phyloP scores from a whole-genome alignment of 2,888 invertebrate genomes.

The Helicoverpa assulta region DNA sequence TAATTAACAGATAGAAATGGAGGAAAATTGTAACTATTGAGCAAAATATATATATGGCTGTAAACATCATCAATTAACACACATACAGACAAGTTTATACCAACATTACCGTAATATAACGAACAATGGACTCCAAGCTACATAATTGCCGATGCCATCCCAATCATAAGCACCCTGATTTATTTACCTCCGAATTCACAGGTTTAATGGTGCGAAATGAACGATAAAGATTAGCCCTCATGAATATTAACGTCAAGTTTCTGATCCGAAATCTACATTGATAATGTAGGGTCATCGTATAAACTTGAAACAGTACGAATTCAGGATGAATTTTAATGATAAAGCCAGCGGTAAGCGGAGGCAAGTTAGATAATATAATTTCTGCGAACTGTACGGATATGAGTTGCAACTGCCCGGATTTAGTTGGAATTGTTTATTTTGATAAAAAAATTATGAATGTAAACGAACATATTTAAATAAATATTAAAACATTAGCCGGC shows the following conservation, averaged over 20 bases:
- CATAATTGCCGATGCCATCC: conserved; percentile 57
- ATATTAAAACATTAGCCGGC: neutral
- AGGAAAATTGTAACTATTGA: neutral
- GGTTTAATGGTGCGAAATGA: conserved; percentile 79
- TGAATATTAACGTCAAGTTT: conserved; percentile 74
- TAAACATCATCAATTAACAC: neutral
- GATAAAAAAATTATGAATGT: neutral
- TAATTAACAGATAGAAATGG: neutral
- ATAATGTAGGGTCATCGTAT: conserved; percentile 67
- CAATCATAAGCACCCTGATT: conserved; percentile 71
- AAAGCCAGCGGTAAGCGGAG: conserved; percentile 20
- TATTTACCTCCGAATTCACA: conserved; percentile 73
- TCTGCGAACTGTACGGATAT: conserved; percentile 27
- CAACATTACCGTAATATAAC: conserved; percentile 38
- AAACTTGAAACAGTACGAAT: conserved; percentile 53
- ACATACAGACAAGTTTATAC: conserved; percentile 19
- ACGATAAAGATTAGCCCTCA: conserved; percentile 75
- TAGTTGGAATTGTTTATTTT: neutral
- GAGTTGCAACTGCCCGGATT: conserved; percentile 1
- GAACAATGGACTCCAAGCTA: conserved; percentile 56
- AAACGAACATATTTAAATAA: neutral
- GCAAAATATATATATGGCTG: neutral
- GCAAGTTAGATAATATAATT: conserved; percentile 30
- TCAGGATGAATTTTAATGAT: conserved; percentile 47
- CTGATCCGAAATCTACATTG: conserved; percentile 66